These are phyloP conservation scores for Peribatodes rhomboidaria DNA, from an alignment of 2,888 invertebrate species.

Conservation along the genomic window DNA sequence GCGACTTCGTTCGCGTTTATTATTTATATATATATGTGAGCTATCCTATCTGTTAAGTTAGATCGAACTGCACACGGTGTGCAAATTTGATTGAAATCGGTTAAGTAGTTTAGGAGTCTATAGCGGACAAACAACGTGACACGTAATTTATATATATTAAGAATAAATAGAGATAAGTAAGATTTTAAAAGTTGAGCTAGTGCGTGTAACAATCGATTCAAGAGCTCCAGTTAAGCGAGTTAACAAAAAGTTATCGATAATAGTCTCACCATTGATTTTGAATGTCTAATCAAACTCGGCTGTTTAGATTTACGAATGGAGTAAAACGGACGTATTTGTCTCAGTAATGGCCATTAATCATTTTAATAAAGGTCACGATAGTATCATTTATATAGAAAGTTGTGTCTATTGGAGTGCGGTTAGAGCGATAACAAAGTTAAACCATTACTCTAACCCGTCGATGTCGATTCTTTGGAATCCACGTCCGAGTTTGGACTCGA, in stretches of 20 bases:
- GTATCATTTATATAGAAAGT: conserved; percentile 20
- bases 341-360: conserved; percentile 23
- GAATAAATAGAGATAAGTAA: too few species aligned
- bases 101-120: too few species aligned
- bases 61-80: too few species aligned
- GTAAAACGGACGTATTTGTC: conserved; percentile 17
- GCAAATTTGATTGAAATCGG: too few species aligned
- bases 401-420: conserved; percentile 24
- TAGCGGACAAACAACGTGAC: too few species aligned
- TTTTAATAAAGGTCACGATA: conserved; percentile 21
- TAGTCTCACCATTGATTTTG: conserved; percentile 4
- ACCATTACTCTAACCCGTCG: conserved; percentile 45
- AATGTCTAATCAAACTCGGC: conserved; percentile 12
- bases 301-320: neutral
- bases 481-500: conserved; percentile 48
- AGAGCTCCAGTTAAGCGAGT: conserved; percentile 9
- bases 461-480: conserved; percentile 36
- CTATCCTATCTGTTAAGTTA: too few species aligned
- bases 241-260: conserved; percentile 9
- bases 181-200: neutral
- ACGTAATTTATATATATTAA: too few species aligned
- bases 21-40: too few species aligned
- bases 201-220: neutral
- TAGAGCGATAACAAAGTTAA: conserved; percentile 40
- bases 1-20: too few species aligned